Base-by-base conservation (phyloP, 1,140 invertebrate species). In the Cephus cinctus region DNA sequence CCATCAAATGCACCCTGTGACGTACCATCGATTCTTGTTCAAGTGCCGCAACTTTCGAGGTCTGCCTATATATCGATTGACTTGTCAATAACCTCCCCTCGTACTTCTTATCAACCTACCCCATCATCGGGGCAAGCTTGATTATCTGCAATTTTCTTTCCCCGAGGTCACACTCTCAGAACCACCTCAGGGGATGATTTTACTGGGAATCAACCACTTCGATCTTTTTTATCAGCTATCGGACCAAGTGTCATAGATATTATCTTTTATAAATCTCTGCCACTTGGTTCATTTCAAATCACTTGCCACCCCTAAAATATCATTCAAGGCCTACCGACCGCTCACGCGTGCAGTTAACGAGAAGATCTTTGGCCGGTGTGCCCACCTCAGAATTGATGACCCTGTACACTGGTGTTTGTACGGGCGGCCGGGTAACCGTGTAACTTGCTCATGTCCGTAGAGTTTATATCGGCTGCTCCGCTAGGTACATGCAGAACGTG, bases 361-460 rank as follows among this genome's bases (percentile, higher is more conserved):
- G n/a, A n/a, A n/a, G n/a, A n/a, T n/a, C n/a, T 36, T 50, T 43
- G 43, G 47, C 39, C 43, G 43, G 48, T 38, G 19, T 34, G 6
- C 12, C 14, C 25, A 18, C 19, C 16, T 16, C 4, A 14, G 19
- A 15, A 18, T 14, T 21, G 30, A 18, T 31, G 20, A 35, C 6
- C 20, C 30, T 3, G 12, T 46, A 32, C 40, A 47, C 6, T n/a
- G 25, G 25, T 8, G 25, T 27, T n/a, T 6, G 25, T 27, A n/a
- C 25, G n/a, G 25, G 25, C 25, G 25, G n/a, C 25, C 25, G 25
- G n/a, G n/a, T 27, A 27, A 54, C 16, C 31, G 44, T 34, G 43
- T 59, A 56, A 54, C 42, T 35, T 38, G 39, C 47, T 47, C 45
- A 40, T 41, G 49, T 43, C 46, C 40, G 43, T 53, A 45, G 43